Conservation (phyloP, 2,888 invertebrate species). For the Microplitis deprimator region DNA sequence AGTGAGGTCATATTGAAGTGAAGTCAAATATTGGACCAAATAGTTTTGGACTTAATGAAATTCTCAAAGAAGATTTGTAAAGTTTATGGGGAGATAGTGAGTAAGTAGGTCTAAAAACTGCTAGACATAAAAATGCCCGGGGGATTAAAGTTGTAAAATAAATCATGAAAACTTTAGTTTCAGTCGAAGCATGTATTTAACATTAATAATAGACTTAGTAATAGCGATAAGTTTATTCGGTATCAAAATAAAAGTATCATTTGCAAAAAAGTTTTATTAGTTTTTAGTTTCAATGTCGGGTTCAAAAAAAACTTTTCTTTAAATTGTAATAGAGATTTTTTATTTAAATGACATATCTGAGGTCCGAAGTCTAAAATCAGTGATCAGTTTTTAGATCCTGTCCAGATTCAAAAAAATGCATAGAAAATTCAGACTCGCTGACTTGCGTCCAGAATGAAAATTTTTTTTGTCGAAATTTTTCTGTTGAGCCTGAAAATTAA, state of each 20-base stretch:
- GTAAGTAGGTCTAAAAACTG: constrained; percentile 6
- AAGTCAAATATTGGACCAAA: constrained; percentile 37
- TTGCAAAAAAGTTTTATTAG: not conserved
- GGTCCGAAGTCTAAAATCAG: no score
- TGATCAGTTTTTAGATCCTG: no score
- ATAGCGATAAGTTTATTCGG: not conserved
- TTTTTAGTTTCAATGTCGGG: no score
- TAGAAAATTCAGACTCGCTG: no score
- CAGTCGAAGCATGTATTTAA: not conserved
- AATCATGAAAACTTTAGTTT: not conserved
- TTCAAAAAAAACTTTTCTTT: no score
- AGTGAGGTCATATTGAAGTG: constrained; percentile 8
- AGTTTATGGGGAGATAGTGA: not conserved
- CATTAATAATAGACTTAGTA: not conserved
- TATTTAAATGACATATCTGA: no score
- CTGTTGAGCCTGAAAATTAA: no score
- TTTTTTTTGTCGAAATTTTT: no score
- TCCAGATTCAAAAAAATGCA: no score
- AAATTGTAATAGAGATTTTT: no score
- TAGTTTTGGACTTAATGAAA: constrained; percentile 41
- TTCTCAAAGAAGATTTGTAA: constrained; percentile 26
- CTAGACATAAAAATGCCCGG: not conserved
- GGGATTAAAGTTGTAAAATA: not conserved
- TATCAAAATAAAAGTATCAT: not conserved
- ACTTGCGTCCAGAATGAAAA: no score